Conservation (phyloP, 1,140 invertebrate species). For the Zaprionus vittiger region DNA sequence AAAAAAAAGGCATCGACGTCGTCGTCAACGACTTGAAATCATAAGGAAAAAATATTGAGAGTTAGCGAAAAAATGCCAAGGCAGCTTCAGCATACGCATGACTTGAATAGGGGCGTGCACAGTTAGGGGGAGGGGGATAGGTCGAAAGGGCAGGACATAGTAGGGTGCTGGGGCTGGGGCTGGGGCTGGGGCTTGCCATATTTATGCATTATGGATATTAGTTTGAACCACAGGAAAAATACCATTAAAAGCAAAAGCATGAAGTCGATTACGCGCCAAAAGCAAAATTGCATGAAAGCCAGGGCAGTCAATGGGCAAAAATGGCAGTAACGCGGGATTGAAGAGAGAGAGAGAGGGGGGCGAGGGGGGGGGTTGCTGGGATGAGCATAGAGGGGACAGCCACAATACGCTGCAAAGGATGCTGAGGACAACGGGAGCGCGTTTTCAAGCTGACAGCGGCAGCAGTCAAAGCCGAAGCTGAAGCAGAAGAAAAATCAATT, state of each 20-base stretch:
- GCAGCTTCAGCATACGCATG: slow-evolving; percentile 52
- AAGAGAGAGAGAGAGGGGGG: not conserved
- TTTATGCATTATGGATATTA: slow-evolving; percentile 83
- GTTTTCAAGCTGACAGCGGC: slow-evolving; percentile 70
- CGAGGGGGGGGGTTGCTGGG: not conserved
- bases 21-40: slow-evolving; percentile 54
- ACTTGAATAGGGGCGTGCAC: slow-evolving; percentile 1
- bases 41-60: slow-evolving; percentile 56
- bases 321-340: slow-evolving; percentile 17
- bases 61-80: slow-evolving; percentile 71
- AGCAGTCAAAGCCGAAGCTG: slow-evolving; percentile 58
- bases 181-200: slow-evolving; percentile 61
- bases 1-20: slow-evolving; percentile 34
- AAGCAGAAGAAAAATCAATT: slow-evolving; percentile 75
- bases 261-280: slow-evolving; percentile 82
- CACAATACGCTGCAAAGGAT: slow-evolving; percentile 42
- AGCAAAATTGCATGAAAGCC: slow-evolving; percentile 71
- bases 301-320: slow-evolving; percentile 52
- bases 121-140: slow-evolving; percentile 26
- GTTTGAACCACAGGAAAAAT: slow-evolving; percentile 83
- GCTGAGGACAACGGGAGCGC: slow-evolving; percentile 42
- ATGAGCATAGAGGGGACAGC: slow-evolving; percentile 40
- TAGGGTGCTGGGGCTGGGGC: not conserved
- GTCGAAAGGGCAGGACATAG: slow-evolving; percentile 33
- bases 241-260: slow-evolving; percentile 82